A percentile compares a stretch with the other conserved stretches of the same genome.
phyloP scores from a whole-genome alignment of 2,113 vertebrate species.

The Entelurus aequoreus region DNA sequence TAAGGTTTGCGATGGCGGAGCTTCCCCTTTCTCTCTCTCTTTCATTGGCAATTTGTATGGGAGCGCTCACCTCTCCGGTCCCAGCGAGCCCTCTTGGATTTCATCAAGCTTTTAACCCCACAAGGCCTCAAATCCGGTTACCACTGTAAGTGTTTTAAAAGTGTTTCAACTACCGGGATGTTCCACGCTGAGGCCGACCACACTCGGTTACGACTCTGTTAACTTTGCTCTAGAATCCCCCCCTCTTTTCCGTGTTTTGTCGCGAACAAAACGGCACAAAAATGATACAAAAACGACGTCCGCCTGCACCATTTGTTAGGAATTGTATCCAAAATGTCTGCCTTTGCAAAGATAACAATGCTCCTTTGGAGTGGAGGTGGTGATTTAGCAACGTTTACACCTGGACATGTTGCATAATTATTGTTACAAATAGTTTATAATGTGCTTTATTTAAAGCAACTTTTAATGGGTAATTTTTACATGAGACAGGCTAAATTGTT shows the following conservation, averaged over 20 bases:
- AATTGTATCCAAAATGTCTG: too few relatives aligned
- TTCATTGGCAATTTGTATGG: constrained; percentile 71
- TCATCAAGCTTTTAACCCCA: constrained; percentile 66
- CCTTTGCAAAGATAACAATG: too few relatives aligned
- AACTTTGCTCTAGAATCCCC: constrained; percentile 26
- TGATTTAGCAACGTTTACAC: too few relatives aligned
- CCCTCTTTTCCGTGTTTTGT: constrained; percentile 26
- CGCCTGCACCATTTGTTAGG: constrained; percentile 40
- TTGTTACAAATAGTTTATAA: too few relatives aligned
- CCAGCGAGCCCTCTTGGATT: constrained; percentile 56
- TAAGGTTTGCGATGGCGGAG: constrained; percentile 46
- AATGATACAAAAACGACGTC: too few relatives aligned
- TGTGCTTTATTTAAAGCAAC: too few relatives aligned
- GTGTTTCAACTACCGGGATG: constrained; percentile 53
- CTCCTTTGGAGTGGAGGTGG: too few relatives aligned
- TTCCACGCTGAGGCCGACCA: constrained; percentile 41
- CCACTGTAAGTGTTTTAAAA: constrained; percentile 68
- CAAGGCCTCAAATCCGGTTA: constrained; percentile 69
- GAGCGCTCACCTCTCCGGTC: constrained; percentile 55
- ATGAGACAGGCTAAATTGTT: too few relatives aligned
- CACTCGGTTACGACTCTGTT: constrained; percentile 44
- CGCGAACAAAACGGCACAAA: too few relatives aligned
- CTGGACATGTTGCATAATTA: too few relatives aligned
- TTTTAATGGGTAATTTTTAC: too few relatives aligned
- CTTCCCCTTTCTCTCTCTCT: constrained; percentile 48